Conservation (phyloP, 2,113 vertebrate species). For the Hyperoodon ampullatus region DNA sequence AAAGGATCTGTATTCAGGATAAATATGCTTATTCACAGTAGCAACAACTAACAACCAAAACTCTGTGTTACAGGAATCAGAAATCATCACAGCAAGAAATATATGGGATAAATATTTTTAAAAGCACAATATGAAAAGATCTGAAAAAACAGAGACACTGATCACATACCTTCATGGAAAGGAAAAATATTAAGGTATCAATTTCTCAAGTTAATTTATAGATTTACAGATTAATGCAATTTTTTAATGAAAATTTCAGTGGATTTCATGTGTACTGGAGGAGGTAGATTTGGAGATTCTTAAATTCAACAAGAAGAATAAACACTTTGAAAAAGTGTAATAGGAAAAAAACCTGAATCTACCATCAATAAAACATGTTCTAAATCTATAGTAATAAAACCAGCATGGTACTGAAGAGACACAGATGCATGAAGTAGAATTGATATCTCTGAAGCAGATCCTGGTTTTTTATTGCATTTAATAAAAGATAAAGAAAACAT, state of each 20-base stretch:
- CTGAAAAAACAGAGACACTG: background rate
- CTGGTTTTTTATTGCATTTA: background rate
- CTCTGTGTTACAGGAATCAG: background rate
- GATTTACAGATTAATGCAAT: background rate
- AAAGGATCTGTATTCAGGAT: background rate
- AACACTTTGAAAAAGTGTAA: background rate
- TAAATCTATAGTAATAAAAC: background rate
- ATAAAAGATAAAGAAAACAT: background rate
- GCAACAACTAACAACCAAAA: background rate
- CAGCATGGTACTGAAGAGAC: background rate
- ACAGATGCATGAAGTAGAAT: background rate
- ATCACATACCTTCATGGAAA: background rate
- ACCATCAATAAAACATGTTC: background rate
- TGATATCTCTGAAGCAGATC: background rate
- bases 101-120: background rate
- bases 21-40: background rate
- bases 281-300: background rate
- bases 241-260: background rate
- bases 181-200: background rate
- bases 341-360: background rate
- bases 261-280: background rate
- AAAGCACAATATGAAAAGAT: background rate
- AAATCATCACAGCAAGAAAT: background rate
- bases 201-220: background rate
- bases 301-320: background rate